phyloP scores from a whole-genome alignment of 2,113 vertebrate genomes.

The Tragelaphus strepsiceros region DNA sequence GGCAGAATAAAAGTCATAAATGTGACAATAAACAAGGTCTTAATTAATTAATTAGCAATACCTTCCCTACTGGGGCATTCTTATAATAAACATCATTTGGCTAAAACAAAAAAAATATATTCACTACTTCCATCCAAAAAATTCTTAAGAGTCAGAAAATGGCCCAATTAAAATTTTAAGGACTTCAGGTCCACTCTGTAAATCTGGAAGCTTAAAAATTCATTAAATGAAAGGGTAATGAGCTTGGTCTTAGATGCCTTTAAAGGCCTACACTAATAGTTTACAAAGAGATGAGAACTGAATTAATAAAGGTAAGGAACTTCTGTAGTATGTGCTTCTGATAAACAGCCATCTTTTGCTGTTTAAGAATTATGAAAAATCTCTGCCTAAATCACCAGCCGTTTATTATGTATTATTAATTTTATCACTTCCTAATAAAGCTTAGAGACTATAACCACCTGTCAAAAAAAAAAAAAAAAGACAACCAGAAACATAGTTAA shows the following conservation, averaged over 20 bases:
- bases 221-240: neutral
- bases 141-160: neutral
- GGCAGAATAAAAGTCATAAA: conserved; percentile 4
- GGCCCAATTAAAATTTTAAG: conserved; percentile 26
- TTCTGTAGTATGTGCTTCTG: neutral
- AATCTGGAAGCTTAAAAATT: neutral
- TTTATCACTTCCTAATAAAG: conserved; percentile 24
- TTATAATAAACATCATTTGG: neutral
- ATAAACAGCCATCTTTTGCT: conserved; percentile 8
- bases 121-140: neutral
- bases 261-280: neutral
- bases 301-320: neutral
- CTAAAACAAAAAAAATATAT: neutral
- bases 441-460: neutral
- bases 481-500: neutral
- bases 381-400: neutral
- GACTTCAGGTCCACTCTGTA: neutral
- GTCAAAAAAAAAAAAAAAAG: neutral
- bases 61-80: neutral
- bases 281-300: neutral
- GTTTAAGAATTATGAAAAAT: neutral
- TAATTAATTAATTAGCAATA: neutral
- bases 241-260: neutral
- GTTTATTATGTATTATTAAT: neutral
- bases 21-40: neutral